A percentile compares a stretch with the other conserved stretches of the same genome.
Conservation (phyloP, 2,888 invertebrate genomes). For the Diaphora mendica region DNA sequence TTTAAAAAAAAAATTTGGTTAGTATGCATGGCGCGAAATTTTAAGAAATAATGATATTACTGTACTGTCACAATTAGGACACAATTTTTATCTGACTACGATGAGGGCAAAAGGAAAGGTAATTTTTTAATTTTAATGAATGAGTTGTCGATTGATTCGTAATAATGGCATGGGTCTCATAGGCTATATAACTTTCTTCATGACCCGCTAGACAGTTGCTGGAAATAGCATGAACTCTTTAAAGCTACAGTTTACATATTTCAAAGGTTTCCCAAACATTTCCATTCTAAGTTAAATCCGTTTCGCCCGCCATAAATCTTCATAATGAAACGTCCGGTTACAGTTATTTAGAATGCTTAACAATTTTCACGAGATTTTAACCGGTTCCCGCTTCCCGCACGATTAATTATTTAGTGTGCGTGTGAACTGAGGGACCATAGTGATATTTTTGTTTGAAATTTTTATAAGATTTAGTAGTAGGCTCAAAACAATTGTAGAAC, state of each 20-base stretch:
- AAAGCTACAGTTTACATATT: neutral
- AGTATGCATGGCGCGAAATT: neutral
- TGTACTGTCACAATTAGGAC: neutral
- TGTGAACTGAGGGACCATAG: too few species aligned
- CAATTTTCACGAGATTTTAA: neutral
- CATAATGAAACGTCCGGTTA: neutral
- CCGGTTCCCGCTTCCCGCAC: neutral
- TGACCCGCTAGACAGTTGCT: neutral
- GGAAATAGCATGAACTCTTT: neutral
- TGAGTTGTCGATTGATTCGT: too few species aligned
- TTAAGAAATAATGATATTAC: neutral
- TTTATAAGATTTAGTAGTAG: too few species aligned
- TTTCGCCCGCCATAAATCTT: neutral
- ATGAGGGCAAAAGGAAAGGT: too few species aligned
- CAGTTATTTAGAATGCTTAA: neutral
- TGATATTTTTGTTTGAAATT: too few species aligned
- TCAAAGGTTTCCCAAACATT: neutral
- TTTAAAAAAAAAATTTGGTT: neutral
- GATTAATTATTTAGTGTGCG: neutral
- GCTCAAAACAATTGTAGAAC: too few species aligned
- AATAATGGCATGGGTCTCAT: too few species aligned
- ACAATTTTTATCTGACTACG: too few species aligned
- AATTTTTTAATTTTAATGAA: too few species aligned
- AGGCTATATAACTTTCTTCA: too few species aligned
- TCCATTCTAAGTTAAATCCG: neutral